Evolutionary conservation across 37 sponge, comb jelly and placozoan genomes (phyloP).

Genomic region (Mnemiopsis leidyi): DNA sequence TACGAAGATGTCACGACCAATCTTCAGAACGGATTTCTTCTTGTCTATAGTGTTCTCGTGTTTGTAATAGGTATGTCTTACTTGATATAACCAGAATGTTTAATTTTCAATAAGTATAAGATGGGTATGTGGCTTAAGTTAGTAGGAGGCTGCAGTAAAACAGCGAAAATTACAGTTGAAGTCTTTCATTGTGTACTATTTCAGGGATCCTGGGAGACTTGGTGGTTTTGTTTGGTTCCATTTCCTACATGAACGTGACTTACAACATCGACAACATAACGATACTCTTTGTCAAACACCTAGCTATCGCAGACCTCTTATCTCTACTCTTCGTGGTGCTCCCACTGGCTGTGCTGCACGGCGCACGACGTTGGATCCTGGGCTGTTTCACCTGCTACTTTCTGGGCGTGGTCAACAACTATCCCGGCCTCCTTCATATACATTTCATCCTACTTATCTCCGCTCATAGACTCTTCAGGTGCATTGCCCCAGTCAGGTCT

Average conservation of each 20-base stretch:
- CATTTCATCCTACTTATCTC: constrained; percentile 66
- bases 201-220: constrained; percentile 35
- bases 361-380: constrained; percentile 55
- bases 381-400: constrained; percentile 53
- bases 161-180: no score
- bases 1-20: constrained; percentile 19
- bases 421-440: constrained; percentile 67
- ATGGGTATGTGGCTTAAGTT: no score
- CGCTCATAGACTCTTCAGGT: constrained; percentile 34
- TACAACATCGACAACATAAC: constrained; percentile 54
- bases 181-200: neutral
- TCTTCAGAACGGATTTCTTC: constrained; percentile 2
- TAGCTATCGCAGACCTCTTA: constrained; percentile 53
- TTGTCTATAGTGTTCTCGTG: neutral
- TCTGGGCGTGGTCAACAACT: constrained; percentile 64
- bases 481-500: constrained; percentile 17
- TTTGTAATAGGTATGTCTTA: neutral
- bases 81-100: neutral
- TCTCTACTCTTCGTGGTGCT: constrained; percentile 39
- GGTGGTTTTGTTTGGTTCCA: neutral
- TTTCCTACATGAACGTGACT: constrained; percentile 57
- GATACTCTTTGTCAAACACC: constrained; percentile 59
- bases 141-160: no score
- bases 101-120: no score
- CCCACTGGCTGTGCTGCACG: constrained; percentile 8